A percentile compares a stretch with the other conserved stretches of the same genome.
phyloP scores from a whole-genome alignment of 2,113 vertebrate species.

The Suricata suricatta region DNA sequence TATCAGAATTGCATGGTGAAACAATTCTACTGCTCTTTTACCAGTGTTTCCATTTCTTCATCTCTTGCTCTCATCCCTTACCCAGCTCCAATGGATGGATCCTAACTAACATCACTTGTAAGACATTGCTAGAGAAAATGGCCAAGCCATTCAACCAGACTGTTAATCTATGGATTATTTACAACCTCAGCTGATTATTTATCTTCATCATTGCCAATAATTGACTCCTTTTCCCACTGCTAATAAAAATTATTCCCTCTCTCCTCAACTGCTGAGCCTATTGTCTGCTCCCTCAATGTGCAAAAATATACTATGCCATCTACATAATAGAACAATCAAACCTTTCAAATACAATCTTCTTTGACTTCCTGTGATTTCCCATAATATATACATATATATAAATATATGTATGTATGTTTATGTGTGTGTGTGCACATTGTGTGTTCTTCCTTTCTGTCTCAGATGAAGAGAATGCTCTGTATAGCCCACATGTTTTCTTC shows the following conservation, averaged over 20 bases:
- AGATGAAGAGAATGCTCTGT: neutral
- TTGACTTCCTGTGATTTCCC: neutral
- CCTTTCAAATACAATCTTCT: neutral
- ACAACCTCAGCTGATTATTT: neutral
- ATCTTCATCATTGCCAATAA: neutral
- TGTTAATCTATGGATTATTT: neutral
- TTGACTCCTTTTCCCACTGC: neutral
- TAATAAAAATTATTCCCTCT: neutral
- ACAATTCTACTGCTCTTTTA: neutral
- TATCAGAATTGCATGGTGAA: neutral
- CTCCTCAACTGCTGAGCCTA: neutral
- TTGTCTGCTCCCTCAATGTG: neutral
- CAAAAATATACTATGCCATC: neutral
- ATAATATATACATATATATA: neutral
- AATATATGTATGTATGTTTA: too few relatives aligned
- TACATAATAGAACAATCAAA: neutral
- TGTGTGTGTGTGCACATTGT: neutral
- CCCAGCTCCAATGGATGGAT: neutral
- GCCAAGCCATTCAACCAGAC: rapidly evolving
- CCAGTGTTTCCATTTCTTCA: neutral
- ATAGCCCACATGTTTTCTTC: neutral
- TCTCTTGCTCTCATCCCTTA: neutral
- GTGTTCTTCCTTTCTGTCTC: neutral
- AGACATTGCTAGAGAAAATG: neutral
- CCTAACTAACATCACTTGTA: neutral